Conservation (phyloP, 2,113 vertebrate species). For the Irena cyanogastra region DNA sequence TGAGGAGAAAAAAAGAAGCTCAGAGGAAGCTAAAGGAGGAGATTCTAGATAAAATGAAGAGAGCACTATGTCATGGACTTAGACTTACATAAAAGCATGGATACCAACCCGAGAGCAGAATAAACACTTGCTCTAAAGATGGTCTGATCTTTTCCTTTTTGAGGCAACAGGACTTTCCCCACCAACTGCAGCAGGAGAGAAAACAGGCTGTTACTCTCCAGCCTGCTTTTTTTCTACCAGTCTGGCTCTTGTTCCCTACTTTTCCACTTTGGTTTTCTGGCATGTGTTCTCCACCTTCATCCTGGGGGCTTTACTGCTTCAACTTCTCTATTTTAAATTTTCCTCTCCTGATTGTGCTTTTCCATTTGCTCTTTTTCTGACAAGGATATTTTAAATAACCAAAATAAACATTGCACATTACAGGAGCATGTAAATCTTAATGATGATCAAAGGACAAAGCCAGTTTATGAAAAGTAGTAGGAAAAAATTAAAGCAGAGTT, state of each 20-base stretch:
- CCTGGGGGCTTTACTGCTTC: neutral
- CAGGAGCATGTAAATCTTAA: neutral
- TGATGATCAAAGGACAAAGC: neutral
- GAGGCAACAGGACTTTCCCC: neutral
- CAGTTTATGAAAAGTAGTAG: neutral
- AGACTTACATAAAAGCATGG: neutral
- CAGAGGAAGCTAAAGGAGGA: neutral
- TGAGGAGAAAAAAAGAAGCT: neutral
- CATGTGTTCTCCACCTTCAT: neutral
- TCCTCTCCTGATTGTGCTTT: neutral
- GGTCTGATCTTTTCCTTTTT: neutral
- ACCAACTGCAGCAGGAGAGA: neutral
- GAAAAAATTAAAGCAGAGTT: neutral
- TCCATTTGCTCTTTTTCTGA: neutral
- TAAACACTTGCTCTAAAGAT: neutral
- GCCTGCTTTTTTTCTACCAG: neutral
- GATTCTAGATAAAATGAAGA: neutral
- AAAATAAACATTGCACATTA: neutral
- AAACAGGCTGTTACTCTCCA: neutral
- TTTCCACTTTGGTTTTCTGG: neutral
- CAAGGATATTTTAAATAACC: neutral
- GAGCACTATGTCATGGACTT: neutral
- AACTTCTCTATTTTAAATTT: neutral
- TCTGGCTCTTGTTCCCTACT: neutral
- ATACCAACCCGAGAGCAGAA: neutral